These are phyloP conservation scores for Chroicocephalus ridibundus DNA, from an alignment of 2,113 vertebrate genomes.

Conservation along the genomic window DNA sequence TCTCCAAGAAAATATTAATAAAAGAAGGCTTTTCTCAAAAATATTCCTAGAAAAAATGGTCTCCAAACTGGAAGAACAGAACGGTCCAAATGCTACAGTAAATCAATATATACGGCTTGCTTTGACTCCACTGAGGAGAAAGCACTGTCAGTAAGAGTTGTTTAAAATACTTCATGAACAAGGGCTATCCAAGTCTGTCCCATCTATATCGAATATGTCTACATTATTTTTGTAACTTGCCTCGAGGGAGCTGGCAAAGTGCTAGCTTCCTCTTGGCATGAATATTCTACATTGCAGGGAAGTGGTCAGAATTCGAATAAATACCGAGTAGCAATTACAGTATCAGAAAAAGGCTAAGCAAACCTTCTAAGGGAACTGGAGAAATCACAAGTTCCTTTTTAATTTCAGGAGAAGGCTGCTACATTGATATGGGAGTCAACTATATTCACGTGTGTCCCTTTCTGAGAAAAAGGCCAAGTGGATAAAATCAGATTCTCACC, in stretches of 20 bases:
- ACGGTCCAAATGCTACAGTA: neutral
- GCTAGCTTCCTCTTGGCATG: neutral
- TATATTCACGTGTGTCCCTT: neutral
- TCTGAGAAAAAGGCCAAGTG: neutral
- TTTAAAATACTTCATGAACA: neutral
- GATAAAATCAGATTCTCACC: neutral
- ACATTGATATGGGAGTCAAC: neutral
- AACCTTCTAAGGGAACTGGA: neutral
- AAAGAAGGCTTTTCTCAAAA: fast-evolving
- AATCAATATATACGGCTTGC: neutral
- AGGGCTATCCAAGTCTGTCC: neutral
- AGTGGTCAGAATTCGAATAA: neutral
- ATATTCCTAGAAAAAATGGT: neutral
- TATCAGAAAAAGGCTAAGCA: neutral
- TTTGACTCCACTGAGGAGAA: neutral
- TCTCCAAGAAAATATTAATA: neutral
- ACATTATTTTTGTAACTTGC: neutral
- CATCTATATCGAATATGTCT: neutral
- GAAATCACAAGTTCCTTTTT: neutral
- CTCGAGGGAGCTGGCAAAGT: neutral
- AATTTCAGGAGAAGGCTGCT: neutral
- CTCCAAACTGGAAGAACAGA: neutral
- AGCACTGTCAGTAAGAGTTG: neutral
- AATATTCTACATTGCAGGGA: neutral
- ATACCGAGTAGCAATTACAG: neutral